Evolutionary conservation across 1,140 invertebrate genomes (phyloP).

Genomic region (Drosophila grimshawi): DNA sequence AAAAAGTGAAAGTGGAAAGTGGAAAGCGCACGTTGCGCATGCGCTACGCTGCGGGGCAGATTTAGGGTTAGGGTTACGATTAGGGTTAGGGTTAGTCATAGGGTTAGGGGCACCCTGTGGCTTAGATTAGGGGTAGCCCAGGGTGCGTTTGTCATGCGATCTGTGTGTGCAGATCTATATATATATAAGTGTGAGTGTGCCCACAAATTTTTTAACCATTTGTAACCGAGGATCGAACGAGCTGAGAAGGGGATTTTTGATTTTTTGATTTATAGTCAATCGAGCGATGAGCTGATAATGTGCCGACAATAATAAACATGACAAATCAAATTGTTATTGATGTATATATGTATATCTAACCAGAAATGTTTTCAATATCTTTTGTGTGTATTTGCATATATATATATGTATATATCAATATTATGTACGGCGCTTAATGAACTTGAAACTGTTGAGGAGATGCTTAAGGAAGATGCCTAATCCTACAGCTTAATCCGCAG

Average conservation of each 20-base stretch:
- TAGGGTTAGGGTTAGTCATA: constrained; percentile 28
- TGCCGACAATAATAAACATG: constrained; percentile 56
- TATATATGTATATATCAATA: neutral
- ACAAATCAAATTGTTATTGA: constrained; percentile 51
- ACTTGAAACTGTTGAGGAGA: constrained; percentile 26
- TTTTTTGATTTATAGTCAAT: constrained; percentile 64
- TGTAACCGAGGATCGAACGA: constrained; percentile 71
- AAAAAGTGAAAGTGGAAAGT: constrained; percentile 45
- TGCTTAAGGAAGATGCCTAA: constrained; percentile 28
- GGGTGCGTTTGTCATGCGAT: constrained; percentile 28
- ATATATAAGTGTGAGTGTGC: constrained; percentile 47
- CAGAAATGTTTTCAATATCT: neutral
- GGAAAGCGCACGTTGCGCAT: constrained; percentile 44
- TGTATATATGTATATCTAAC: neutral
- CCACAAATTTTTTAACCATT: constrained; percentile 78
- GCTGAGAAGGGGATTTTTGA: constrained; percentile 4
- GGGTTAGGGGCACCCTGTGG: constrained; percentile 7
- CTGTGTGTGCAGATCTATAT: neutral
- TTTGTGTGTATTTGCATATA: constrained; percentile 33
- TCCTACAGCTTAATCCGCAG: constrained; percentile 14
- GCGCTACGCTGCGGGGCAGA: constrained; percentile 34
- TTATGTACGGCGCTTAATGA: constrained; percentile 30
- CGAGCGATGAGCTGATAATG: constrained; percentile 33
- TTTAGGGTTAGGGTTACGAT: constrained; percentile 16
- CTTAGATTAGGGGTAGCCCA: neutral